phyloP scores from a whole-genome alignment of 2,888 invertebrate species.

The Dasysyrphus albostriatus region DNA sequence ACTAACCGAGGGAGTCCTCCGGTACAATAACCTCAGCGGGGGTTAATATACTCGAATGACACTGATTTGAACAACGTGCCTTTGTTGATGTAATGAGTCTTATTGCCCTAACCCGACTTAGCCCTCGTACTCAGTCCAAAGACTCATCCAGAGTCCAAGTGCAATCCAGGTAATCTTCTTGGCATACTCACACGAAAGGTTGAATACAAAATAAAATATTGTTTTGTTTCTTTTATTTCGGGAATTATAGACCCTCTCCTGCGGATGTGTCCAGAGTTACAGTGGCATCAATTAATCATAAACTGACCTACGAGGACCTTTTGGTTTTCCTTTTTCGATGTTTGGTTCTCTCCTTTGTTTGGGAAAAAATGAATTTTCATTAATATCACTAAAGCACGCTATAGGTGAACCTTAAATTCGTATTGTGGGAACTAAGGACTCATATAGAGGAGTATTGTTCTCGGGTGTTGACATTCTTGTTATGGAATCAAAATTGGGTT shows the following conservation, averaged over 20 bases:
- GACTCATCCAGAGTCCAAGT: not conserved
- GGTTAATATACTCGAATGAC: slow-evolving; percentile 72
- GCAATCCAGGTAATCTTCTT: slow-evolving; percentile 66
- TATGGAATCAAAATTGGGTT: slow-evolving; percentile 36
- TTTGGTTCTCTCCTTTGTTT: slow-evolving; percentile 54
- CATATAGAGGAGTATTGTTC: slow-evolving; percentile 53
- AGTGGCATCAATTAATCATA: slow-evolving; percentile 76
- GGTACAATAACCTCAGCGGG: slow-evolving; percentile 71
- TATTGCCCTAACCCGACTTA: slow-evolving; percentile 51
- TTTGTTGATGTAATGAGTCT: slow-evolving; percentile 73
- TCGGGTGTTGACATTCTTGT: slow-evolving; percentile 74
- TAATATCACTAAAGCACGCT: slow-evolving; percentile 66
- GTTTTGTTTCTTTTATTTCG: slow-evolving; percentile 63
- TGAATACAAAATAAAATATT: not conserved
- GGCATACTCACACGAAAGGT: slow-evolving; percentile 56
- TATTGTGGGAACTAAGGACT: slow-evolving; percentile 53
- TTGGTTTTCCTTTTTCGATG: slow-evolving; percentile 47
- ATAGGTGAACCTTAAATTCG: slow-evolving; percentile 19
- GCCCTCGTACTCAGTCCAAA: slow-evolving; percentile 9
- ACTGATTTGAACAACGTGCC: slow-evolving; percentile 74
- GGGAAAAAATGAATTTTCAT: slow-evolving; percentile 62
- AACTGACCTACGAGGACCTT: slow-evolving; percentile 75
- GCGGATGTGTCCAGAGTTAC: slow-evolving; percentile 42
- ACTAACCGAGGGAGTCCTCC: slow-evolving; percentile 16
- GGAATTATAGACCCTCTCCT: slow-evolving; percentile 35